A percentile compares a stretch with the other conserved stretches of the same genome.
These are phyloP conservation scores for Dermatophagoides farinae DNA, from an alignment of 1,140 invertebrate species.

Conservation along the genomic window DNA sequence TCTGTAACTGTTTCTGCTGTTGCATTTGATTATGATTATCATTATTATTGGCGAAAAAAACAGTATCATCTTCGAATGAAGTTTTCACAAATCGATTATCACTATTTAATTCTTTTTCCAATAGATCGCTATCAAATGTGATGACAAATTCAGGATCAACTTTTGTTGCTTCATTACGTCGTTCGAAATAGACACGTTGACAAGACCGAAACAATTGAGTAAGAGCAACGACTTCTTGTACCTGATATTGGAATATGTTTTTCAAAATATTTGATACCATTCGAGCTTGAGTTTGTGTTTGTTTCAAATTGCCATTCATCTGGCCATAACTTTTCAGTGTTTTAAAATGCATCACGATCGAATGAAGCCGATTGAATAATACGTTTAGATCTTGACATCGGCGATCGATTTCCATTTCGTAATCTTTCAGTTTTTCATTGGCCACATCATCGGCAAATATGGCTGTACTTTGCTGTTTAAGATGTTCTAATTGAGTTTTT, in stretches of 20 bases:
- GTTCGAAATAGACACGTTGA: conserved; percentile 10
- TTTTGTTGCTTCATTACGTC: neutral
- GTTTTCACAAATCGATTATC: neutral
- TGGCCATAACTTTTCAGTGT: neutral
- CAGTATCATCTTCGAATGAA: neutral
- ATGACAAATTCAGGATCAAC: conserved; percentile 10
- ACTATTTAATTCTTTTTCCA: neutral
- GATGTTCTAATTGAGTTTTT: neutral
- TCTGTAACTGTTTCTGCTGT: conserved; percentile 24
- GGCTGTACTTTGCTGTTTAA: conserved; percentile 6
- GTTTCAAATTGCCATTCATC: neutral
- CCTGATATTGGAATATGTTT: conserved; percentile 12
- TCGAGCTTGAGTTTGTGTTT: neutral
- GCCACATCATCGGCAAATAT: conserved; percentile 11
- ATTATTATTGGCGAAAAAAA: neutral
- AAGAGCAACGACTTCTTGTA: neutral
- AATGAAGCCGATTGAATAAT: conserved; percentile 10
- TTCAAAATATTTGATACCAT: conserved; percentile 3
- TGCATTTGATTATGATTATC: neutral
- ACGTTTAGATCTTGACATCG: conserved; percentile 10
- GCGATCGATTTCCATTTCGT: conserved; percentile 12
- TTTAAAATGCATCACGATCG: conserved; percentile 8
- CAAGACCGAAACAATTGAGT: conserved; percentile 7
- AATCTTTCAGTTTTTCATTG: neutral
- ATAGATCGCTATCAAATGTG: conserved; percentile 9